Percentiles rank a stretch among this genome's conserved stretches.
Evolutionary conservation across 1,140 invertebrate species (phyloP).

Genomic region (Diabrotica virgifera): DNA sequence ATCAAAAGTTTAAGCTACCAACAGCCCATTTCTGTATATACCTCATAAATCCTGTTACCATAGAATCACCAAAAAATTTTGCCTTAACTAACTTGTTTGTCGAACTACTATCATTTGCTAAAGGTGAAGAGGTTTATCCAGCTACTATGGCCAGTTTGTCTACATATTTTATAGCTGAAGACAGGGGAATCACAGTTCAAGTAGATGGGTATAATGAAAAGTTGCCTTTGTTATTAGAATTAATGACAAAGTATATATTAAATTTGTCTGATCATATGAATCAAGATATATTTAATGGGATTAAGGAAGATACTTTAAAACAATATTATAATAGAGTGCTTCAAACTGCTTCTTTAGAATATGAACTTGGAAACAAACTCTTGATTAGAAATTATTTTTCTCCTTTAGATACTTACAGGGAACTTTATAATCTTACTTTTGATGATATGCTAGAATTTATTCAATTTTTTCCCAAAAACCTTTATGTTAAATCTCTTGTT

Average conservation of each 20-base stretch:
- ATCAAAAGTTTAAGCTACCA: slow-evolving; percentile 80
- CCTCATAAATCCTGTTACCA: slow-evolving; percentile 65
- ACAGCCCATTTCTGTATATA: slow-evolving; percentile 72
- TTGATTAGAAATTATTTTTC: slow-evolving; percentile 55
- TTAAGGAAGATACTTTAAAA: slow-evolving; percentile 65
- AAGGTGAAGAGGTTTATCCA: slow-evolving; percentile 74
- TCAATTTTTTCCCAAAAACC: slow-evolving; percentile 54
- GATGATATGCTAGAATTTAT: slow-evolving; percentile 60
- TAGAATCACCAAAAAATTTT: slow-evolving; percentile 60
- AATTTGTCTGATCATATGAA: slow-evolving; percentile 47
- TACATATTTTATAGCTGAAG: slow-evolving; percentile 39
- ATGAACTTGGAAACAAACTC: slow-evolving; percentile 50
- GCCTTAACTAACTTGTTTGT: slow-evolving; percentile 61
- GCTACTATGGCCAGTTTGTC: slow-evolving; percentile 67
- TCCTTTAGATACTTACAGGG: slow-evolving; percentile 62
- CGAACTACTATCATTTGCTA: slow-evolving; percentile 56
- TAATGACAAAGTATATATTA: slow-evolving; percentile 62
- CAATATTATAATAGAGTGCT: slow-evolving; percentile 70
- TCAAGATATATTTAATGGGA: slow-evolving; percentile 60
- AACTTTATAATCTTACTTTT: slow-evolving; percentile 58
- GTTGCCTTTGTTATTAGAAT: slow-evolving; percentile 62
- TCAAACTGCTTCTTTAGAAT: slow-evolving; percentile 65
- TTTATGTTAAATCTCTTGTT: slow-evolving; percentile 68
- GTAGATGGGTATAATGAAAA: slow-evolving; percentile 77
- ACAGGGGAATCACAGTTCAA: slow-evolving; percentile 69